Conservation (phyloP, 2,888 invertebrate species). For the Drosophila affinis region DNA sequence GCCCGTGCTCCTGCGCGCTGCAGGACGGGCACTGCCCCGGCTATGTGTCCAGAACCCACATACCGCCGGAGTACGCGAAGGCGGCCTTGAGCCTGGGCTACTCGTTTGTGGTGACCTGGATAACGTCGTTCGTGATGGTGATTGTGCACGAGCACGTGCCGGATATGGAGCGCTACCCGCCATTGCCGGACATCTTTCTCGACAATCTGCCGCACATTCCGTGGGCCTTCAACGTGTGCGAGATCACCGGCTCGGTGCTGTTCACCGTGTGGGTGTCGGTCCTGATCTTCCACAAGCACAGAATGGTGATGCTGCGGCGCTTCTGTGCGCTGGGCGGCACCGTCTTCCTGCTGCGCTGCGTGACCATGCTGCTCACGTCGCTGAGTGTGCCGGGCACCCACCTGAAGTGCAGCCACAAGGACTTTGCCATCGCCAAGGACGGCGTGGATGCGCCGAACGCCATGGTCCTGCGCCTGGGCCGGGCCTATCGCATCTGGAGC, state of each 20-base stretch:
- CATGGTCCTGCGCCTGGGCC: slow-evolving; percentile 86
- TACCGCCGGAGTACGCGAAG: slow-evolving; percentile 93
- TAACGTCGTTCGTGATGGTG: slow-evolving; percentile 99
- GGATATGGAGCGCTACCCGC: slow-evolving; percentile 99
- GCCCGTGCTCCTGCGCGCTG: slow-evolving; percentile 49
- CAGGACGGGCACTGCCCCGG: slow-evolving; percentile 38
- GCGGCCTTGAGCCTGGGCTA: slow-evolving; percentile 94
- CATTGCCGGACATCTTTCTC: slow-evolving; percentile 98
- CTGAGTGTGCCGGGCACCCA: slow-evolving; percentile 99
- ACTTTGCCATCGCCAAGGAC: slow-evolving; percentile 87
- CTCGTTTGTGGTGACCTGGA: slow-evolving; percentile 96
- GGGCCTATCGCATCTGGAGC: slow-evolving; percentile 97
- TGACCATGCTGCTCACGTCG: slow-evolving; percentile 99
- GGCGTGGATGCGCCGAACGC: slow-evolving; percentile 85
- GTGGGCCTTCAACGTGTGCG: slow-evolving; percentile 99
- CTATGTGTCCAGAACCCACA: slow-evolving; percentile 85
- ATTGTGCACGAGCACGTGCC: slow-evolving; percentile 99
- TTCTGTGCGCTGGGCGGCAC: slow-evolving; percentile 98
- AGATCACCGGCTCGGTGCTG: slow-evolving; percentile 93
- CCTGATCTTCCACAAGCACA: slow-evolving; percentile 97
- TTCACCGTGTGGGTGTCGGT: slow-evolving; percentile 94
- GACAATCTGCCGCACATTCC: slow-evolving; percentile 99
- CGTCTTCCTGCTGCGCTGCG: slow-evolving; percentile 97
- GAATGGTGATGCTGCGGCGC: slow-evolving; percentile 95
- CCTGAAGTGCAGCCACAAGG: slow-evolving; percentile 95